These are phyloP conservation scores for Atrina japonica DNA, from an alignment of 2,888 invertebrate species.

Conservation along the genomic window DNA sequence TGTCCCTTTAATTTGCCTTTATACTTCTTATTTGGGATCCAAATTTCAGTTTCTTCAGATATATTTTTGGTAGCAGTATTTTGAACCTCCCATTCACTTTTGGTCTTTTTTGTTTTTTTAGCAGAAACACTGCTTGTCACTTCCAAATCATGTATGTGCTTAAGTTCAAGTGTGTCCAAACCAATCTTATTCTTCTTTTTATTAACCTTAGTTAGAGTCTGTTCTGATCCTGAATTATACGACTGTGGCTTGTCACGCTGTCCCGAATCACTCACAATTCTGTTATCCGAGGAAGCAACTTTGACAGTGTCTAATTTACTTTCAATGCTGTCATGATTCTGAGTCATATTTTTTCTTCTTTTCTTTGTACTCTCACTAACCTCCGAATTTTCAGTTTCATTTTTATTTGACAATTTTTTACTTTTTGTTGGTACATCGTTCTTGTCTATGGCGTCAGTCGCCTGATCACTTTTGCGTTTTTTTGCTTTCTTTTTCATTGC, in stretches of 20 bases:
- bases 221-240: too few relatives aligned
- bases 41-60: constrained; percentile 55
- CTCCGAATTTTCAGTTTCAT: not conserved
- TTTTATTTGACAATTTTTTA: not conserved
- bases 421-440: not conserved
- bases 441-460: not conserved
- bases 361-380: not conserved
- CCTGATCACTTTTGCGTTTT: not conserved
- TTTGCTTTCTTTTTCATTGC: constrained; percentile 17
- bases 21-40: constrained; percentile 62
- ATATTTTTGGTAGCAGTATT: not conserved
- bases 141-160: constrained; percentile 15
- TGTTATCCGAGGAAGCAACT: not conserved
- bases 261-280: too few relatives aligned
- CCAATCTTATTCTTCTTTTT: not conserved
- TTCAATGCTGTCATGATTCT: not conserved
- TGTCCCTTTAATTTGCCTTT: constrained; percentile 43
- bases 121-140: not conserved
- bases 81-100: not conserved
- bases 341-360: not conserved
- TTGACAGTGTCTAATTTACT: not conserved
- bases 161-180: constrained; percentile 23
- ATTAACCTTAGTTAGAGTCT: too few relatives aligned
- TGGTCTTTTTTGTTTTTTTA: not conserved
- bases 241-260: too few relatives aligned